These are phyloP conservation scores for Sturnus vulgaris DNA, from an alignment of 2,113 vertebrate species.

Conservation along the genomic window DNA sequence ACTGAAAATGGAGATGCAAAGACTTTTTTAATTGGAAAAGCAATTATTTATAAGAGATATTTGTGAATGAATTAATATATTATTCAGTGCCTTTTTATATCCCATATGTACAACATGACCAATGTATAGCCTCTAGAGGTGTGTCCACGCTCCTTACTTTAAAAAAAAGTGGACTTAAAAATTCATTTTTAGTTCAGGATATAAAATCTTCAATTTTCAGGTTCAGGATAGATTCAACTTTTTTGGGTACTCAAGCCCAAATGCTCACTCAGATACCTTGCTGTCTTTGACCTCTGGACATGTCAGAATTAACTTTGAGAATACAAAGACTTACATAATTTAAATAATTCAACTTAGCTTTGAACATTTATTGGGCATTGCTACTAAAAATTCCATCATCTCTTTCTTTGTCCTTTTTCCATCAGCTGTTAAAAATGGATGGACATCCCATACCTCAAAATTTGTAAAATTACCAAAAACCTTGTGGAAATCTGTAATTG, in stretches of 20 bases:
- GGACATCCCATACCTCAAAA: not conserved
- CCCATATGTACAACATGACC: not conserved
- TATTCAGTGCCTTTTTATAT: not conserved
- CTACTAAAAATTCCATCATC: not conserved
- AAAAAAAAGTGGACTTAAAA: not conserved
- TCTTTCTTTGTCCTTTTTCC: not conserved
- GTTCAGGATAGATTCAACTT: not conserved
- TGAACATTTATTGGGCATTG: not conserved
- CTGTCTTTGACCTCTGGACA: not conserved
- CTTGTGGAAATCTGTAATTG: not conserved
- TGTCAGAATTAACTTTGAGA: not conserved
- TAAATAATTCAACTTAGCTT: not conserved
- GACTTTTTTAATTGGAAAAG: not conserved
- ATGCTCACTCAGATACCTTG: fast-evolving
- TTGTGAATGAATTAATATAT: not conserved
- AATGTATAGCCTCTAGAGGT: not conserved
- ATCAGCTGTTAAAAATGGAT: not conserved
- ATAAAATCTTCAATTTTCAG: not conserved
- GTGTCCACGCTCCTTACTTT: no score
- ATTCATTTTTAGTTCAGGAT: not conserved
- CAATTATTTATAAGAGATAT: not conserved
- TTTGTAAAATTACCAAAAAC: not conserved
- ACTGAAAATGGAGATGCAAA: not conserved
- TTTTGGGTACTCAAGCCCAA: not conserved
- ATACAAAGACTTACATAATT: not conserved